A percentile compares a stretch with the other conserved stretches of the same genome.
These are phyloP conservation scores for Euleptes europaea DNA, from an alignment of 2,113 vertebrate genomes.

Conservation along the genomic window DNA sequence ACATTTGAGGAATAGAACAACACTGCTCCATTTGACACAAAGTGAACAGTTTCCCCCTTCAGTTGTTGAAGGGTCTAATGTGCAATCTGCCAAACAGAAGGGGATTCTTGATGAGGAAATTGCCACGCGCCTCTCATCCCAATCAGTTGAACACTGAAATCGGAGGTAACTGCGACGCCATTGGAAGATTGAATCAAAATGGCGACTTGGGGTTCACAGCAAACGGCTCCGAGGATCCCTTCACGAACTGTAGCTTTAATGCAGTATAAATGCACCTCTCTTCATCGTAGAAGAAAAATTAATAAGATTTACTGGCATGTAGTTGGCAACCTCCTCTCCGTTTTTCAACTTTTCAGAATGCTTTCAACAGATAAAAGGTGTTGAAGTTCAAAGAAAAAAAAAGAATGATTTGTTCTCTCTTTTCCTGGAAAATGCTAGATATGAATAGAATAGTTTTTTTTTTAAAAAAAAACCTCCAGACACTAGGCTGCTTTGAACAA, in stretches of 20 bases:
- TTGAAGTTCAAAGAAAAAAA: constrained; percentile 2
- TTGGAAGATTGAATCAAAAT: not conserved
- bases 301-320: constrained; percentile 5
- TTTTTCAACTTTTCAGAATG: not conserved
- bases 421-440: not conserved
- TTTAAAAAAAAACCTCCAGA: not conserved
- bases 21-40: not conserved
- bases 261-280: not conserved
- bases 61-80: too few relatives aligned
- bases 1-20: too few relatives aligned
- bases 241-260: not conserved
- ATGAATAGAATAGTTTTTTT: not conserved
- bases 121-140: too few relatives aligned
- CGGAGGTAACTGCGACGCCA: not conserved
- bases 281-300: not conserved
- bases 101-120: too few relatives aligned
- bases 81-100: too few relatives aligned
- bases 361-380: constrained; percentile 12
- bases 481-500: not conserved
- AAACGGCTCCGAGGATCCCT: not conserved
- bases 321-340: not conserved
- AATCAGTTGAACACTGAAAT: not conserved
- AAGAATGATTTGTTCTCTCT: not conserved
- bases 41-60: too few relatives aligned
- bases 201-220: not conserved